Evolutionary conservation across 2,113 vertebrate genomes (phyloP).

Genomic region (Struthio camelus): DNA sequence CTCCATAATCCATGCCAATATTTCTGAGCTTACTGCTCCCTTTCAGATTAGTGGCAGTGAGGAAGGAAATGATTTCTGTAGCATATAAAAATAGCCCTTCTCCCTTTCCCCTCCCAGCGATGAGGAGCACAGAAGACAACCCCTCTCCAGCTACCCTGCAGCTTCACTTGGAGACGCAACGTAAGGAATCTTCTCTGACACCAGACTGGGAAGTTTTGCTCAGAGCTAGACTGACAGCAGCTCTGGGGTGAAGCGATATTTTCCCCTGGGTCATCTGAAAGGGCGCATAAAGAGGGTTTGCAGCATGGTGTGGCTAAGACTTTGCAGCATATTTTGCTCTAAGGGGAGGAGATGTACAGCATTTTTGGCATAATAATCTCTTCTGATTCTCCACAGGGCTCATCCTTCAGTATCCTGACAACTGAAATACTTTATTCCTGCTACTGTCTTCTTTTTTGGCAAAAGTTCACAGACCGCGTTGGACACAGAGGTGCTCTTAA

Average conservation of each 20-base stretch:
- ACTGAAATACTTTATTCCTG: background rate
- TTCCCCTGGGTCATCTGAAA: background rate
- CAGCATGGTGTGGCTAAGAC: background rate
- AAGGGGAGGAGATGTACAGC: rapidly evolving
- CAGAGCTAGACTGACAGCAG: background rate
- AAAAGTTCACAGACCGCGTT: background rate
- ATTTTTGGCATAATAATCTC: background rate
- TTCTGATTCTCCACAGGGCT: background rate
- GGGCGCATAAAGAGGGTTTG: background rate
- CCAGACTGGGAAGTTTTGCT: background rate
- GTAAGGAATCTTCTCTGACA: background rate
- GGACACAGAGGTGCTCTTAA: background rate
- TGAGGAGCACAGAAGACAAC: background rate
- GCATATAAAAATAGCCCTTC: background rate
- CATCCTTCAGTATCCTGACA: background rate
- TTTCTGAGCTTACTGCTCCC: background rate
- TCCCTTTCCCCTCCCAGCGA: background rate
- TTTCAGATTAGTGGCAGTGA: background rate
- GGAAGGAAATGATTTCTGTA: background rate
- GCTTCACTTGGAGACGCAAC: background rate
- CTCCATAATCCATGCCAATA: background rate
- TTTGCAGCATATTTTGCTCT: background rate
- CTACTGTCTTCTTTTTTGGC: background rate
- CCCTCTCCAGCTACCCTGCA: background rate
- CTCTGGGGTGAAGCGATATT: background rate